These are phyloP conservation scores for Callitettix versicolor DNA, from an alignment of 1,140 invertebrate genomes.

Conservation along the genomic window DNA sequence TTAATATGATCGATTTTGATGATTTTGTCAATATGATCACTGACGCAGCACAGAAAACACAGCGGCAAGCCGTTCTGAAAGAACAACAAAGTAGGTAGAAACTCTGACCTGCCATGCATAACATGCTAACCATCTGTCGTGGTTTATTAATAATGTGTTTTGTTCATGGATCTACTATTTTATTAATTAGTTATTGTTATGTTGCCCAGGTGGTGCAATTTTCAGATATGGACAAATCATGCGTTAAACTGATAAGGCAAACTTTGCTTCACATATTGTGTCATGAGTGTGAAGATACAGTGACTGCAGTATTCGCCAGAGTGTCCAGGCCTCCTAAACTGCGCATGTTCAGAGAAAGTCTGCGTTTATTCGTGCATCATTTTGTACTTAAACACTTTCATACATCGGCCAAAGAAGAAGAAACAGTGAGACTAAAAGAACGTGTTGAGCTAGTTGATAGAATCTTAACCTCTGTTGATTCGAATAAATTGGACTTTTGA, in stretches of 20 bases:
- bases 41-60: too few relatives aligned
- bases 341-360: constrained; percentile 59
- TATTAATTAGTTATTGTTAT: too few relatives aligned
- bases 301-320: constrained; percentile 51
- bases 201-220: constrained; percentile 60
- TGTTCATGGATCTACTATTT: too few relatives aligned
- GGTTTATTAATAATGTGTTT: too few relatives aligned
- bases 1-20: too few relatives aligned
- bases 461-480: constrained; percentile 34
- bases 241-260: constrained; percentile 56
- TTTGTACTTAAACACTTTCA: constrained; percentile 62
- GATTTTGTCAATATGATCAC: too few relatives aligned
- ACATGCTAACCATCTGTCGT: too few relatives aligned
- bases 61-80: too few relatives aligned
- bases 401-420: constrained; percentile 39
- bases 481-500: background rate
- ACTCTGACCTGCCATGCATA: too few relatives aligned
- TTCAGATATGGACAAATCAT: constrained; percentile 59
- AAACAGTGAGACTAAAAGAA: constrained; percentile 40
- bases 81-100: too few relatives aligned
- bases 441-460: constrained; percentile 43
- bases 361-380: constrained; percentile 67
- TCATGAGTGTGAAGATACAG: constrained; percentile 39
- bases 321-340: constrained; percentile 54
- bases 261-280: constrained; percentile 59